Evolutionary conservation across 2,113 vertebrate genomes (phyloP), one percentile per base, ranked within the genome.

Genomic region (Pseudopipra pipra): DNA sequence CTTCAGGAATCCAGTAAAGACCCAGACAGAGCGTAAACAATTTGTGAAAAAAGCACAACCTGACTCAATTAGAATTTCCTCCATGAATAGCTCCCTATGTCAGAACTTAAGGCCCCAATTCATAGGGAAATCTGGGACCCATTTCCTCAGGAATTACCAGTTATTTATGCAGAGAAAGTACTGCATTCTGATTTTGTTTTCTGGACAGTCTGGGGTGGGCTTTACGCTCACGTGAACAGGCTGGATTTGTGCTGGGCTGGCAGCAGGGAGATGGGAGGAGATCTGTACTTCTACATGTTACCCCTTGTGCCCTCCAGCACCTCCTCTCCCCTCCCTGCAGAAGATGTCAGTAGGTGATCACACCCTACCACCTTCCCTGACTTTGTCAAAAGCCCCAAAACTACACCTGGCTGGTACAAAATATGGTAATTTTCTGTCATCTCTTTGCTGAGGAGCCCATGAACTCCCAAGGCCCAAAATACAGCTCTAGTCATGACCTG

Each of bases 81-180:
- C 70, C 49, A 90, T 97, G 93, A 96, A 96, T 95, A 93, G 92
- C 65, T 96, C 73, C 88, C 92, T 97, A 93, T 97, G 95, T 95
- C 92, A 94, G 90, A 92, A 95, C 35, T 95, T 96, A 96, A 96
- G 95, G 92, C 93, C 44, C 31, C 85, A 87, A 90, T 97, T 96
- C 96, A 96, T 56, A 56, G 85, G 41, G 76, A 96, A 97, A 96
- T 93, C 96, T 97, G 96, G 93, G 92, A 95, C 85, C 88, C 83
- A 95, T 96, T 96, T 96, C 93, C 96, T 94, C 83, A 93, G 95
- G 96, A 96, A 95, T 85, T 96, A 71, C 95, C 78, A 51, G 86
- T 80, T 96, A 81, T 92, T 96, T 95, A 75, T 0, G 12, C 63
- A 92, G 71, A 94, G 72, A 92, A 93, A 94, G 25, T 37, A 41